Base-by-base conservation (phyloP, 2,888 invertebrate species). In the Notodonta dromedarius region DNA sequence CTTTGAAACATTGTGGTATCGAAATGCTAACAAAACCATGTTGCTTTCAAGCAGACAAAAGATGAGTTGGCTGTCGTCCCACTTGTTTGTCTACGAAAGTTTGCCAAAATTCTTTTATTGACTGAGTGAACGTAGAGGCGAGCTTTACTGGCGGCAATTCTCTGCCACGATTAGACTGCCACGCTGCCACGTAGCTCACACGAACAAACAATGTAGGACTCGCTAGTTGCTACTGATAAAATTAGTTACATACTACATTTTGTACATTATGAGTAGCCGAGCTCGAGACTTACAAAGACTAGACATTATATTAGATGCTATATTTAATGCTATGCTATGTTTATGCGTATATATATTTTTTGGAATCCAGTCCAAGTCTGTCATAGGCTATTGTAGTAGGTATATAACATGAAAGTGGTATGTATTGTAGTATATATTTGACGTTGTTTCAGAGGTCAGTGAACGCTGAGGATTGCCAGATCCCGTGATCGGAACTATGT, bases 31-130 rank as follows among this genome's bases (percentile, higher is more conserved):
- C 87, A 86, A 85, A 90, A 86, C 86, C 82, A 86, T 86, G 89
- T 88, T 88, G 85, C 88, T 90, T 88, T 90, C 84, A 80, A 83
- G 87, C 85, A 90, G 89, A 92, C 92, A 91, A 92, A 90, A 91
- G 92, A 92, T 92, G 90, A 92, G 88, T 92, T 93, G 93, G 92
- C 93, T 83, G 84, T 84, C 87, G 87, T 90, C 93, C 92, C 90
- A 91, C 86, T 91, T 90, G 91, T 90, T 90, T 90, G 91, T 91
- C 90, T 89, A 86, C 87, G 85, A 90, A 90, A 91, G 89, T 91
- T 92, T 92, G 92, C 92, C 93, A 92, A 93, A 91, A 91, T 90
- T 89, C 85, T 90, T 92, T 91, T 92, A 93, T 91, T 90, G 90
- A 90, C 88, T 89, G 88, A 90, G 86, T 79, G 86, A 85, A 85